Evolutionary conservation across 1,140 invertebrate species (phyloP).

Genomic region (Penaeus chinensis): DNA sequence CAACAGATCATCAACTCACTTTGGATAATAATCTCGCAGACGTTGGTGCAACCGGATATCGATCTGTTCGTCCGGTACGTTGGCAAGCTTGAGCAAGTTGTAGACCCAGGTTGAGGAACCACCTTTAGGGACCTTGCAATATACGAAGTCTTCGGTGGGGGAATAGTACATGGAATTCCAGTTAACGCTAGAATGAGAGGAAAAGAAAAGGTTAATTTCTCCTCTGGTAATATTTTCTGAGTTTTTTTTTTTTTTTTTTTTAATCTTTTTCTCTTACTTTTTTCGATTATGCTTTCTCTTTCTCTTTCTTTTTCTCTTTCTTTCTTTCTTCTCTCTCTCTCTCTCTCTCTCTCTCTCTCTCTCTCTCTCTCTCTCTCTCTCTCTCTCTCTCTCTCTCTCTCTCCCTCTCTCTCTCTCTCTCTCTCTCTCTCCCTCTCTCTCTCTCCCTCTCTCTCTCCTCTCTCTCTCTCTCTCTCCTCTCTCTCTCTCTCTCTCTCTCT

Average conservation of each 20-base stretch:
- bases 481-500: no score
- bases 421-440: no score
- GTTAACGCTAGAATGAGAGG: constrained; percentile 41
- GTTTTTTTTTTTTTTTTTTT: no score
- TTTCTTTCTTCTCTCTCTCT: neutral
- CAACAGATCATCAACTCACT: constrained; percentile 17
- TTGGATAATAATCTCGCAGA: constrained; percentile 40
- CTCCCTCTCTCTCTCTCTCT: no score
- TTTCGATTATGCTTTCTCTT: neutral
- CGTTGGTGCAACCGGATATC: constrained; percentile 30
- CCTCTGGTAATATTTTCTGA: neutral
- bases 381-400: no score
- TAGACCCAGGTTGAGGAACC: constrained; percentile 60
- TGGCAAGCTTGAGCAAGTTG: constrained; percentile 52
- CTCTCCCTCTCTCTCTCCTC: no score
- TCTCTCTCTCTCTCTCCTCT: no score
- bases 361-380: neutral
- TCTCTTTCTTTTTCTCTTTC: neutral
- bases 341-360: neutral
- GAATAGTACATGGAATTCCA: constrained; percentile 58
- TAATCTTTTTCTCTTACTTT: no score
- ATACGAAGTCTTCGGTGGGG: constrained; percentile 51
- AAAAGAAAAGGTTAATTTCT: neutral
- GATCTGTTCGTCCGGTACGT: constrained; percentile 26
- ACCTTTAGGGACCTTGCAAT: constrained; percentile 62